Conservation (phyloP, 2,113 vertebrate species). For the Ciconia maguari region DNA sequence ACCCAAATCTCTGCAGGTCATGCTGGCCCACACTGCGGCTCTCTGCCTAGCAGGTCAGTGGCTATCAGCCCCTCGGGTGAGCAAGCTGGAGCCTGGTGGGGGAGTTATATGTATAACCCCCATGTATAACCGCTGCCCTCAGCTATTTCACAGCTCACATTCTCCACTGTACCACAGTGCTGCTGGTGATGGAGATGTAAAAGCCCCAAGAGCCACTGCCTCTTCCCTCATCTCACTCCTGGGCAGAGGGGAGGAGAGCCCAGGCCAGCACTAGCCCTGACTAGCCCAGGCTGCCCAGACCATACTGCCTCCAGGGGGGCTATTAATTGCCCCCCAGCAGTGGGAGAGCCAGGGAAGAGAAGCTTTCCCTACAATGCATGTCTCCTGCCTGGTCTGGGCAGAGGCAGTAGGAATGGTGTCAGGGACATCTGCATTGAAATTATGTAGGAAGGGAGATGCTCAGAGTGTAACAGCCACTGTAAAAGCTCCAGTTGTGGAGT, state of each 20-base stretch:
- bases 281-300: not conserved
- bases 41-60: not conserved
- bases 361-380: not conserved
- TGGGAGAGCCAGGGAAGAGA: not conserved
- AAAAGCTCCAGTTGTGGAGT: not conserved
- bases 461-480: not conserved
- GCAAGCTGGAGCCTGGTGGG: not conserved
- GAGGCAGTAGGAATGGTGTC: not conserved
- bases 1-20: not conserved
- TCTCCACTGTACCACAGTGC: not conserved
- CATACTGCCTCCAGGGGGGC: not conserved
- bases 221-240: not conserved
- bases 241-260: not conserved
- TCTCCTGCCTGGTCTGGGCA: not conserved
- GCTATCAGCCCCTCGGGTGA: not conserved
- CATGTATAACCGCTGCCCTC: rapidly evolving
- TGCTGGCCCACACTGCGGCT: rapidly evolving
- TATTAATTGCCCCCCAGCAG: not conserved
- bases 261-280: not conserved
- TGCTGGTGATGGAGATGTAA: not conserved
- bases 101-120: not conserved
- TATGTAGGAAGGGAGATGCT: not conserved
- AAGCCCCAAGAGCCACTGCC: not conserved
- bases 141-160: not conserved
- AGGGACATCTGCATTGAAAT: not conserved